Evolutionary conservation across 2,888 invertebrate species (phyloP), one percentile per base, ranked within the genome.

Genomic region (Cordilura impudica): DNA sequence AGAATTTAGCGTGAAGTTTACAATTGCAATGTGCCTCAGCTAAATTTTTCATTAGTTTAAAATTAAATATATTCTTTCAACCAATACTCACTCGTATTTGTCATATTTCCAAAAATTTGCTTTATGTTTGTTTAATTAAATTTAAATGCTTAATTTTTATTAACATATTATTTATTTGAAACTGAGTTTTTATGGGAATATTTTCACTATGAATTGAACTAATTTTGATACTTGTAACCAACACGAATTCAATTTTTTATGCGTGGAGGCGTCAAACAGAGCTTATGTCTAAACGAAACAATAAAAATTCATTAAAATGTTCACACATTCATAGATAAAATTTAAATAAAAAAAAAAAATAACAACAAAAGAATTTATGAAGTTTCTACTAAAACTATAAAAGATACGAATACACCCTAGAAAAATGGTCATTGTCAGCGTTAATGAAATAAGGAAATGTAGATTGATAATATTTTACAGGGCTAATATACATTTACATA

Each of bases 231-330:
- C 7, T 29, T 54, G 31, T 53, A 65, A 56, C 35, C 49, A 65
- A 49, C 56, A 65, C 56, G n/a, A 73, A 72, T 72, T 23, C 47
- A 65, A 56, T 58, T 72, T 65, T 45, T 49, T 58, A 29, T 18
- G 73, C 73, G 73, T 73, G 66, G 66, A 66, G 73, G 65, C 65
- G 73, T 73, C 73, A 58, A 43, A 49, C 73, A n/a, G 73, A 16
- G 29, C 26, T 56, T 43, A 29, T 18, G 47, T 56, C n/a, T 21
- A 53, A 67, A 45, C 29, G 54, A 54, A 61, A 75, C 53, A 63
- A 69, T 63, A 56, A 75, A 75, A 69, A 75, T 51, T 75, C 75
- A 75, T 75, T 75, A 69, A 63, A 69, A 69, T 63, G 14, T 69
- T 75, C 63, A 75, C 75, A 75, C 75, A 69, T 67, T 73, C 65